Conservation (phyloP, 1,140 invertebrate species). For the Scylla paramamosain region DNA sequence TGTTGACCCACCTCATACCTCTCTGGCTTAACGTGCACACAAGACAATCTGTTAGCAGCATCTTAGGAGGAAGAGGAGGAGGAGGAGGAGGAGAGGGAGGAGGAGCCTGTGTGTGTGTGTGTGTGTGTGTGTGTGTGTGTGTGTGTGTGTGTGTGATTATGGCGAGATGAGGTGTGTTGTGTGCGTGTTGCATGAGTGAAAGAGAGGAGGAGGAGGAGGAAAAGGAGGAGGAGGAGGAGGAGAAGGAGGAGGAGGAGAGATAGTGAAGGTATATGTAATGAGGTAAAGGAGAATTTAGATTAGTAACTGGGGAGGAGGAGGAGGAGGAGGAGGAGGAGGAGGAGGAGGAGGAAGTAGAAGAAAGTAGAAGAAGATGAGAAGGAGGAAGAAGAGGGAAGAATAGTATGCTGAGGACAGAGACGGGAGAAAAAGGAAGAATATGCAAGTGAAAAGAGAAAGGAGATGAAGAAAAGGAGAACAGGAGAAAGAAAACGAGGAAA, state of each 20-base stretch:
- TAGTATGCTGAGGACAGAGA: no score
- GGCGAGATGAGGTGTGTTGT: background rate
- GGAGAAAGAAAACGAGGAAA: background rate
- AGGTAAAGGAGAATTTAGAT: background rate
- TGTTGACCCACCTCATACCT: background rate
- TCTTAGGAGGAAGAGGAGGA: slow-evolving; percentile 1
- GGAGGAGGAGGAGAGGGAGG: background rate
- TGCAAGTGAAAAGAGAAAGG: no score
- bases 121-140: no score
- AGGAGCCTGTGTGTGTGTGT: background rate
- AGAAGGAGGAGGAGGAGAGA: background rate
- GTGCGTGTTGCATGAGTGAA: background rate
- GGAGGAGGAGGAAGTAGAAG: background rate
- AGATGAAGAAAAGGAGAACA: background rate
- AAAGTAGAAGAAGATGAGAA: background rate
- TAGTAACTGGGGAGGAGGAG: background rate
- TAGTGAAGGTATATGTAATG: background rate
- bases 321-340: background rate
- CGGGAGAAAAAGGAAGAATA: no score
- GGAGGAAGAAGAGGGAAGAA: background rate
- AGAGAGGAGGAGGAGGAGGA: background rate
- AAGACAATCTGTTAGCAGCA: slow-evolving; percentile 4
- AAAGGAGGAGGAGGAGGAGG: background rate
- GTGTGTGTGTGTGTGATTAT: background rate
- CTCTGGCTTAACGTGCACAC: background rate